Percentiles rank a stretch among this genome's conserved stretches.
phyloP scores from a whole-genome alignment of 2,888 invertebrate species.

The Shargacucullia verbasci region DNA sequence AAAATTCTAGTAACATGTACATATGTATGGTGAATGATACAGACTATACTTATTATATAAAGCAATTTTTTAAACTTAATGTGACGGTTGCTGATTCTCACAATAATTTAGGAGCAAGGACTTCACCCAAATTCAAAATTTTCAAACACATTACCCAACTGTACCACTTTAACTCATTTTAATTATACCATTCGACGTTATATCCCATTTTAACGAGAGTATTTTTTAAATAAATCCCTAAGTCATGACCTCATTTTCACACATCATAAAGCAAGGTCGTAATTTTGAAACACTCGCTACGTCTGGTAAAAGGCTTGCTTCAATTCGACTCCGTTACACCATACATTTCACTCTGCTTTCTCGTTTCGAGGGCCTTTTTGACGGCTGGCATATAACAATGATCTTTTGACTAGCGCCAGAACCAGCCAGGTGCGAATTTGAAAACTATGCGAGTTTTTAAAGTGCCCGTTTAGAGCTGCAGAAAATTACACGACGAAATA shows the following conservation, averaged over 20 bases:
- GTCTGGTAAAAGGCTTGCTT: constrained; percentile 70
- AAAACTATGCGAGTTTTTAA: constrained; percentile 66
- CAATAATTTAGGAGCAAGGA: not conserved
- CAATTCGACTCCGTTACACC: constrained; percentile 50
- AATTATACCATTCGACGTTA: constrained; percentile 38
- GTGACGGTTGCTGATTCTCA: not conserved
- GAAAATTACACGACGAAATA: constrained; percentile 72
- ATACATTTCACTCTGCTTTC: constrained; percentile 58
- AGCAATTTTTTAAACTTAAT: no score
- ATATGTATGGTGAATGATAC: not conserved
- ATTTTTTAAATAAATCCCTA: constrained; percentile 55
- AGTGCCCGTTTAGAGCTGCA: constrained; percentile 69
- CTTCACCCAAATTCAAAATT: not conserved
- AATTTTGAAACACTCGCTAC: constrained; percentile 76
- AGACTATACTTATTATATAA: no score
- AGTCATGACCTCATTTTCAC: constrained; percentile 64
- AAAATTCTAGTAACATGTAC: constrained; percentile 27
- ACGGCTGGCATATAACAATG: constrained; percentile 75
- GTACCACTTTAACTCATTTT: constrained; percentile 31
- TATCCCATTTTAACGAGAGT: constrained; percentile 37
- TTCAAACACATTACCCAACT: constrained; percentile 20
- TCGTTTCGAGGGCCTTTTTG: constrained; percentile 72
- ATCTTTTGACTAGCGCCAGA: constrained; percentile 78
- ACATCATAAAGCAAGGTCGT: constrained; percentile 70
- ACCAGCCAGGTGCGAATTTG: constrained; percentile 64